A percentile compares a stretch with the other conserved stretches of the same genome.
phyloP scores from a whole-genome alignment of 2,797 vertebrate species.

The Austrolebias charrua region DNA sequence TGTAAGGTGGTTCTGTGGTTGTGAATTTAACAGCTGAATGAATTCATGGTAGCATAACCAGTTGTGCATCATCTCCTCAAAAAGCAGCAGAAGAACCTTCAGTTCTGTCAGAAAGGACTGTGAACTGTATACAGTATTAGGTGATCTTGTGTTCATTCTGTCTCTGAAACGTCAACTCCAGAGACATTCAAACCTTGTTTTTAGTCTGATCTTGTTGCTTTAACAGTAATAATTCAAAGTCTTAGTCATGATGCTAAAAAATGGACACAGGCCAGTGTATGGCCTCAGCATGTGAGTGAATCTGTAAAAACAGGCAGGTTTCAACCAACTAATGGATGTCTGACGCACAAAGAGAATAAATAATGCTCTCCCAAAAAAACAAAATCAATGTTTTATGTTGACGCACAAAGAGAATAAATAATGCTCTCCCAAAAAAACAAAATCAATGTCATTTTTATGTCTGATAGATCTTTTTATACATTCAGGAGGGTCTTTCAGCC shows the following conservation, averaged over 20 bases:
- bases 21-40: background rate
- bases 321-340: background rate
- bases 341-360: slow-evolving; percentile 13
- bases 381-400: slow-evolving; percentile 3
- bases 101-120: background rate
- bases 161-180: background rate
- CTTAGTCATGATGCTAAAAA: slow-evolving; percentile 13
- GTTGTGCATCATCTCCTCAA: background rate
- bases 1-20: background rate
- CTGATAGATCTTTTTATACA: background rate
- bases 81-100: background rate
- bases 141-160: background rate
- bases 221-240: slow-evolving; percentile 1
- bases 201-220: background rate
- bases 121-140: background rate
- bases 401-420: slow-evolving; percentile 4
- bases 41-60: background rate
- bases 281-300: background rate
- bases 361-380: background rate
- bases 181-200: background rate
- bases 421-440: background rate
- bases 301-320: slow-evolving; percentile 3
- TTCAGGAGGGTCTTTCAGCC: background rate
- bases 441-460: background rate
- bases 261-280: background rate